phyloP scores from a whole-genome alignment of 2,888 invertebrate genomes.

The Apotomis turbidana region DNA sequence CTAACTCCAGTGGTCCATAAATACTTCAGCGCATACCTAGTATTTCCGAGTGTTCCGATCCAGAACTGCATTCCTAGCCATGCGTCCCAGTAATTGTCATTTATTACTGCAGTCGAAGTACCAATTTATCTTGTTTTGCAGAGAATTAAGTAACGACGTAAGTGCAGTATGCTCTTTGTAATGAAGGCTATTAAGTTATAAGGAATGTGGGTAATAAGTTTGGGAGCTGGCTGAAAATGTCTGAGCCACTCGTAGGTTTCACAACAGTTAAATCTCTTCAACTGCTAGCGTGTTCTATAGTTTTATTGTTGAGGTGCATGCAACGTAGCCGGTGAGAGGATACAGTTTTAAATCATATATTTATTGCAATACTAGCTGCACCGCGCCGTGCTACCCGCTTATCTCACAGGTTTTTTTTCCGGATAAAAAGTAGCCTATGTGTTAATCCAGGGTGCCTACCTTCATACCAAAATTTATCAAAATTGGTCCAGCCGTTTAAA shows the following conservation, averaged over 20 bases:
- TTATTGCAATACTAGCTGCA: no score
- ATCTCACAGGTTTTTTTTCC: no score
- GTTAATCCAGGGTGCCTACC: no score
- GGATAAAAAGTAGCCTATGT: no score
- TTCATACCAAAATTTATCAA: no score
- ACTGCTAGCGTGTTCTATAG: no score
- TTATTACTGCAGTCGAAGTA: constrained; percentile 54
- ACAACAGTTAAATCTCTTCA: no score
- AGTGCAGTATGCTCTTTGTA: constrained; percentile 9
- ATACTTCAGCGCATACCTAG: constrained; percentile 43
- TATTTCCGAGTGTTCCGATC: constrained; percentile 11
- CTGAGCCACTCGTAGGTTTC: not conserved
- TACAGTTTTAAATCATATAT: no score
- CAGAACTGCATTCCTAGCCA: constrained; percentile 29
- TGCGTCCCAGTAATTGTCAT: constrained; percentile 54
- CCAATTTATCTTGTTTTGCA: constrained; percentile 39
- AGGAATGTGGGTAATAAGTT: not conserved
- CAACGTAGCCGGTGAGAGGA: no score
- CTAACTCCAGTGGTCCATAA: constrained; percentile 43
- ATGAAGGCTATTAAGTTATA: constrained; percentile 24
- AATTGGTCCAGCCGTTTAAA: no score
- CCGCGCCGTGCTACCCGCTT: no score
- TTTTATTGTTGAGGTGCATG: no score
- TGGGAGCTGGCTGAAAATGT: constrained; percentile 4
- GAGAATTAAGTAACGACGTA: constrained; percentile 28